A percentile compares a stretch with the other conserved stretches of the same genome.
Conservation (phyloP, 2,113 vertebrate species). For the Antechinus flavipes region DNA sequence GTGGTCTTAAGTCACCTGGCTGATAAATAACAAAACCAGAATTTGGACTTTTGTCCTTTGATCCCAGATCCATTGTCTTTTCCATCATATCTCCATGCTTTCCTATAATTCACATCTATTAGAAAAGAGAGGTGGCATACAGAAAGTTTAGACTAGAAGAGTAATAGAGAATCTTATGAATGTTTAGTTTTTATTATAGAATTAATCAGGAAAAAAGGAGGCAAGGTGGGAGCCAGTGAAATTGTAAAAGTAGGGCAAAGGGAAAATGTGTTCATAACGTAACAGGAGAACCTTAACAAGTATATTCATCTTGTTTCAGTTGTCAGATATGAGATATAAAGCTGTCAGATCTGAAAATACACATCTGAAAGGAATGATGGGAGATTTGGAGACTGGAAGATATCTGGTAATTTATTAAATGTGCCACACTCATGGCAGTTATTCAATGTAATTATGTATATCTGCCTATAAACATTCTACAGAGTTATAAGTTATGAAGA, state of each 20-base stretch:
- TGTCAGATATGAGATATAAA: conserved; percentile 74
- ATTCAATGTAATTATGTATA: not conserved
- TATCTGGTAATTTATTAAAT: conserved; percentile 73
- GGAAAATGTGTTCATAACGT: not conserved
- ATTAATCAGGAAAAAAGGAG: conserved; percentile 27
- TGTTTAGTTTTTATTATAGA: conserved; percentile 35
- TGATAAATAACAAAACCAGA: not conserved
- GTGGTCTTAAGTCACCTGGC: not conserved
- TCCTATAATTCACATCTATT: not conserved
- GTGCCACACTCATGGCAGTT: conserved; percentile 22
- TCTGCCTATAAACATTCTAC: not conserved
- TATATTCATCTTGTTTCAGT: conserved; percentile 75
- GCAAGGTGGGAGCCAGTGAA: not conserved
- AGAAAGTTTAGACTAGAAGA: conserved; percentile 22
- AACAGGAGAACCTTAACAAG: not conserved
- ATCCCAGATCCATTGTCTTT: not conserved
- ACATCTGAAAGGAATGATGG: conserved; percentile 81
- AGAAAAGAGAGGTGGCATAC: conserved; percentile 45
- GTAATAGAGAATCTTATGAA: conserved; percentile 37
- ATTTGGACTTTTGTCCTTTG: not conserved
- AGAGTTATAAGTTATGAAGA: not conserved
- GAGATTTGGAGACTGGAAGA: conserved; percentile 71
- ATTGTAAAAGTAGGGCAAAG: not conserved
- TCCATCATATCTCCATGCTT: not conserved
- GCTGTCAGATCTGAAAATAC: conserved; percentile 78